These are phyloP conservation scores for Drosophila algonquin DNA, from an alignment of 2,888 invertebrate species.

Conservation along the genomic window DNA sequence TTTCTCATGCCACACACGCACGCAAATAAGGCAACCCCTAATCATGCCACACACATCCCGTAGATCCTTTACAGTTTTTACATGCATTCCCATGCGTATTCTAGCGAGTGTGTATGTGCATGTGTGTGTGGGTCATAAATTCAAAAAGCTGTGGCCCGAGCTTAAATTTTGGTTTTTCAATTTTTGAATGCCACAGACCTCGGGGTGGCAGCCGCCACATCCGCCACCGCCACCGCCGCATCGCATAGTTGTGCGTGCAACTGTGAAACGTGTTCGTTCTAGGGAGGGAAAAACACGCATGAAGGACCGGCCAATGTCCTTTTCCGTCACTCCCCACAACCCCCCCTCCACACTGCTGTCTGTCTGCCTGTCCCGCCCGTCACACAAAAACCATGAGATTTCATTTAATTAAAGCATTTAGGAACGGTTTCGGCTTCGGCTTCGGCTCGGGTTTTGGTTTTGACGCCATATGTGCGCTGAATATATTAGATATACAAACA, in stretches of 20 bases:
- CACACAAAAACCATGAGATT: slow-evolving; percentile 74
- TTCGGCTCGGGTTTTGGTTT: slow-evolving; percentile 53
- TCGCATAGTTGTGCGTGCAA: slow-evolving; percentile 75
- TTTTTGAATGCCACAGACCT: slow-evolving; percentile 69
- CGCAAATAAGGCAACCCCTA: slow-evolving; percentile 16
- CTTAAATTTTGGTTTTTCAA: slow-evolving; percentile 79
- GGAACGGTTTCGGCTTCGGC: slow-evolving; percentile 2
- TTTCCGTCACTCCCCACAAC: neutral
- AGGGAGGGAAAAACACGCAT: slow-evolving; percentile 3
- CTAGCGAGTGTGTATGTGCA: slow-evolving; percentile 8
- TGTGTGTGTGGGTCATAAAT: slow-evolving; percentile 73
- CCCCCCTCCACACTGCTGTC: neutral
- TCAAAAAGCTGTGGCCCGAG: slow-evolving; percentile 74
- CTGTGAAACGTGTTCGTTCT: slow-evolving; percentile 66
- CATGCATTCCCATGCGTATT: slow-evolving; percentile 73
- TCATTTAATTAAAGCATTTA: slow-evolving; percentile 76
- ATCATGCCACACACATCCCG: slow-evolving; percentile 19
- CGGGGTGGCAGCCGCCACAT: slow-evolving; percentile 31
- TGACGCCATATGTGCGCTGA: slow-evolving; percentile 77
- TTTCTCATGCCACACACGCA: slow-evolving; percentile 44
- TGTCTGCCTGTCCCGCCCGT: slow-evolving; percentile 29
- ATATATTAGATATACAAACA: slow-evolving; percentile 72
- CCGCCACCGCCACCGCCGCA: slow-evolving; percentile 9
- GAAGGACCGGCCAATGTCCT: slow-evolving; percentile 64
- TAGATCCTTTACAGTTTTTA: slow-evolving; percentile 43